Percentiles rank a stretch among this genome's conserved stretches.
Evolutionary conservation across 2,113 vertebrate genomes (phyloP).

Genomic region (Pavo muticus): DNA sequence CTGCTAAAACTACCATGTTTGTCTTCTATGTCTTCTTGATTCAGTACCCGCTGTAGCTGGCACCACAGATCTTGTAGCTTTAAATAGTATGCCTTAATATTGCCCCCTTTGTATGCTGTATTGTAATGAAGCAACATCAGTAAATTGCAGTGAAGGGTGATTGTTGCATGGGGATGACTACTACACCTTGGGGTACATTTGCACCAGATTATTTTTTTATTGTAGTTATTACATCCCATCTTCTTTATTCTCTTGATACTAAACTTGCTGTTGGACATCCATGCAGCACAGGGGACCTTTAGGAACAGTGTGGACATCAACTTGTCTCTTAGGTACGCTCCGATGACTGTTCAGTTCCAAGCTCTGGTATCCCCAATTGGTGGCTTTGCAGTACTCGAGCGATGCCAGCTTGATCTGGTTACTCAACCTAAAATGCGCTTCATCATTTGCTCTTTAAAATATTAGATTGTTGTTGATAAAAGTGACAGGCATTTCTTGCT

Average conservation of each 20-base stretch:
- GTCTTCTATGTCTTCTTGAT: background rate
- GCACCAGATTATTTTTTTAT: constrained; percentile 85
- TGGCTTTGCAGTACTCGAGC: constrained; percentile 35
- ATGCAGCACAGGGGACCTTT: constrained; percentile 52
- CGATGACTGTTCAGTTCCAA: constrained; percentile 59
- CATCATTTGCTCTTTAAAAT: constrained; percentile 45
- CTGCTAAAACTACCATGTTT: constrained; percentile 43
- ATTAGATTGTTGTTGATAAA: constrained; percentile 12
- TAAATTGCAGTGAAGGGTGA: constrained; percentile 84
- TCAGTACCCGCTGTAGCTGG: constrained; percentile 29
- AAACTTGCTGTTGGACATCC: constrained; percentile 77
- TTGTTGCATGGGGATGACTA: constrained; percentile 80
- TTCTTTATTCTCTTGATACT: constrained; percentile 74
- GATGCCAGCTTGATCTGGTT: constrained; percentile 9
- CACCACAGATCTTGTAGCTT: constrained; percentile 51
- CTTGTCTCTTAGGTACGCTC: constrained; percentile 51
- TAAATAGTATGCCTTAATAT: constrained; percentile 71
- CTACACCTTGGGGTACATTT: constrained; percentile 83
- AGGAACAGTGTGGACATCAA: constrained; percentile 65
- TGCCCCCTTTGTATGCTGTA: constrained; percentile 70
- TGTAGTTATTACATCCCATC: constrained; percentile 83
- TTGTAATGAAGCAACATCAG: constrained; percentile 83
- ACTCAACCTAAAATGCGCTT: constrained; percentile 1
- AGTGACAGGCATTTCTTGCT: constrained; percentile 13
- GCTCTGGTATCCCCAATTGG: constrained; percentile 30